Base-by-base conservation (phyloP, 2,113 vertebrate genomes). In the Lasiurus cinereus region DNA sequence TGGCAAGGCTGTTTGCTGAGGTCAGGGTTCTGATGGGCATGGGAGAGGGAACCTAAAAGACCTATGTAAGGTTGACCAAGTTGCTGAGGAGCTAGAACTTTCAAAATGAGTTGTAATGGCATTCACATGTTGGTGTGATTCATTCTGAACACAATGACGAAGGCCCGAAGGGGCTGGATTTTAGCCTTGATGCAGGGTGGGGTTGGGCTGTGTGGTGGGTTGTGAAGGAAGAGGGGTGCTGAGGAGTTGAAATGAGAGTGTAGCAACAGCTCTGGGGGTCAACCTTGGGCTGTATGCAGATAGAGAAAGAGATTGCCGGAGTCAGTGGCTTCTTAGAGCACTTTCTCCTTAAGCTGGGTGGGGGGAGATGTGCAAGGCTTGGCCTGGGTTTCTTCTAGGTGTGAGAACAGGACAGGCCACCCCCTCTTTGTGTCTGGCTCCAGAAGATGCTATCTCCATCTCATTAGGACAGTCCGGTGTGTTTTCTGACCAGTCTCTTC, bases 21-120 rank as follows among this genome's bases (percentile, higher is more conserved):
- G 4, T 4, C 16, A 13, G 78, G 2, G 13, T 3, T 33, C 46
- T 46, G 29, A 4, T 1, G 46, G 46, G 29, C 8, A 0, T 3
- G 6, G 50, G 69, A 86, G 36, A 59, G 31, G 64, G 66, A 70
- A 46, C 39, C 36, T 59, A 18, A 13, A 67, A 31, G 64, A 62
- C 39, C 66, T 14, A 9, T 14, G 0, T 24, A 56, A 39, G 52
- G n/a, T 67, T 13, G 69, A 69, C 36, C 36, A 18, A 0, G 12
- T 33, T 46, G 48, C 56, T 18, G 12, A 48, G 3, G 16, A 56
- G 3, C 69, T 69, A 48, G 59, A 54, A 66, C 7, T n/a, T 83
- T 69, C 78, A 33, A 66, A 52, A 36, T 91, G 24, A 48, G 8
- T 13, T 56, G 13, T 46, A 46, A 36, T 3, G 5, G 18, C 46